Evolutionary conservation across 2,888 invertebrate species (phyloP), one percentile per base, ranked within the genome.

Genomic region (Tenthredo distinguenda): DNA sequence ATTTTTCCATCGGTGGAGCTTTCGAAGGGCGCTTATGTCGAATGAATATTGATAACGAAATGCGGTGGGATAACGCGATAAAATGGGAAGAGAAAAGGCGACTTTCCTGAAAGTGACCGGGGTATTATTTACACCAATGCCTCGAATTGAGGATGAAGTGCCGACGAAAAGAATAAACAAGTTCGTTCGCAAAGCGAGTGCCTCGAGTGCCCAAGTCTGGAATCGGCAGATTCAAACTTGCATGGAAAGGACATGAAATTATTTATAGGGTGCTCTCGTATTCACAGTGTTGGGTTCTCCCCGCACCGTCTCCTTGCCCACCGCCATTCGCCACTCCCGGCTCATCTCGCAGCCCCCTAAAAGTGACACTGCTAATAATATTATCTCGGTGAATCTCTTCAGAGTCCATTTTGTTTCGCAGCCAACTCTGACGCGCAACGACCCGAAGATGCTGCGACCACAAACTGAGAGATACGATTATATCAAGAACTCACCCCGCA

Each of bases 231-330:
- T 81, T 83, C 83, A 83, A 83, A 83, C 83, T 83, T 68, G 83
- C 65, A 68, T 83, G 68, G 40, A 68, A 68, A 83, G 47, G 83
- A 83, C 68, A 71, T 68, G 71, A 83, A 83, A 83, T 83, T 83
- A 81, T 81, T 81, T 81, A 81, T 81, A 62, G 81, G 81, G 62
- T 81, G 50, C 81, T 81, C 81, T 81, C 40, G 81, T 81, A 81
- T 81, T 81, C 62, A 81, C 81, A 37, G 81, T 62, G 81, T 62
- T 81, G 58, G 77, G 15, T 40, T 50, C 18, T 43, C 55, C 77
- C 50, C 31, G 31, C 55, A 26, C 55, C 26, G 62, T 1, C 62
- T 62, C n/a, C 26, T 34, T 50, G 62, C 40, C 81, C 62, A 26
- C 40, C n/a, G 12, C 15, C 81, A 62, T 62, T 62, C 26, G 62